phyloP scores from a whole-genome alignment of 2,797 vertebrate genomes.

The Tapirus indicus region DNA sequence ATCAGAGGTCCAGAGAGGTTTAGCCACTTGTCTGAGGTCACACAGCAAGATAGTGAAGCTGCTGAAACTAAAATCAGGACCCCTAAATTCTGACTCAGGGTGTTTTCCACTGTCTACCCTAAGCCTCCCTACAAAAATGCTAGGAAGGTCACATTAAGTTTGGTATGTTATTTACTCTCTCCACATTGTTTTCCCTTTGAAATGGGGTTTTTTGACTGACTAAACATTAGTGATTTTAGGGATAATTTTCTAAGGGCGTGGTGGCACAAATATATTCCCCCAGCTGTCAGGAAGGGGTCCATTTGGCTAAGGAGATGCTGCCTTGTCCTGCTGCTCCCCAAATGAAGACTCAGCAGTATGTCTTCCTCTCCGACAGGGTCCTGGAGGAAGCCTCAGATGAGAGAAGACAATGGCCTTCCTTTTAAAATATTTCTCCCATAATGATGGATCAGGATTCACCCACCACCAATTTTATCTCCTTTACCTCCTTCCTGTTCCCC shows the following conservation, averaged over 20 bases:
- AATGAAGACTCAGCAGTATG: slow-evolving; percentile 72
- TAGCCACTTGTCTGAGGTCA: slow-evolving; percentile 46
- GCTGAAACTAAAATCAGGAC: slow-evolving; percentile 1
- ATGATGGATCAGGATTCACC: background rate
- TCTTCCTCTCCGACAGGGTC: slow-evolving; percentile 55
- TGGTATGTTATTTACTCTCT: background rate
- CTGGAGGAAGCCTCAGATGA: slow-evolving; percentile 54
- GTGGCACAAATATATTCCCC: slow-evolving; percentile 50
- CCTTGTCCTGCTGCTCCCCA: slow-evolving; percentile 74
- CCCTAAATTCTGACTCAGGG: background rate
- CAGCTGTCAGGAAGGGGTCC: slow-evolving; percentile 70
- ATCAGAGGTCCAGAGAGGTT: slow-evolving; percentile 62
- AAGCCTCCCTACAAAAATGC: background rate
- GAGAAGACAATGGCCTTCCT: slow-evolving; percentile 7
- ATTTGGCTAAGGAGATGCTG: slow-evolving; percentile 67
- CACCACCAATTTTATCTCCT: background rate
- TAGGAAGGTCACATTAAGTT: background rate
- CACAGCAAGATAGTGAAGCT: slow-evolving; percentile 57
- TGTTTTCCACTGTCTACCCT: background rate
- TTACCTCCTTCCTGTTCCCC: slow-evolving; percentile 1
- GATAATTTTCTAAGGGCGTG: slow-evolving; percentile 64
- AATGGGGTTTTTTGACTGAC: background rate
- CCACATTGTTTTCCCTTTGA: slow-evolving; percentile 21
- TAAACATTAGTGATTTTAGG: slow-evolving; percentile 66
- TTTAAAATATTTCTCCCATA: slow-evolving; percentile 38